A percentile compares a stretch with the other conserved stretches of the same genome.
Evolutionary conservation across 1,140 invertebrate genomes (phyloP).

Genomic region (Manduca sexta): DNA sequence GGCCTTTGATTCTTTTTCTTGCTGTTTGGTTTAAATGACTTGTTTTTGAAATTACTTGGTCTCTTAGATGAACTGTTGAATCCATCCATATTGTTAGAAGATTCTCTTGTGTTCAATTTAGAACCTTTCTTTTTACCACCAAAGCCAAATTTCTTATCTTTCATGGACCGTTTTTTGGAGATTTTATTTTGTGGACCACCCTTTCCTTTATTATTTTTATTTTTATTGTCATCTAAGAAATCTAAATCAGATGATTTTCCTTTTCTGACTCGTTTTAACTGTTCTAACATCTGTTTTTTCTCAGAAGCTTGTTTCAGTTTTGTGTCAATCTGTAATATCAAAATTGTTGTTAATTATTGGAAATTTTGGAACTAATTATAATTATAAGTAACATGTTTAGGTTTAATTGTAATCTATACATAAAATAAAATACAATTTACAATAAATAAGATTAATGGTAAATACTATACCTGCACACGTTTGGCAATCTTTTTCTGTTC

Average conservation of each 20-base stretch:
- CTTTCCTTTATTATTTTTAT: slow-evolving; percentile 67
- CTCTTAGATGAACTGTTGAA: slow-evolving; percentile 71
- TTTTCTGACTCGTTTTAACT: slow-evolving; percentile 90
- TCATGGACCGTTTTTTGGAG: slow-evolving; percentile 77
- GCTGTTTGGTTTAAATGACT: slow-evolving; percentile 48
- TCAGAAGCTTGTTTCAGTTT: slow-evolving; percentile 84
- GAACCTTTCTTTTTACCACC: slow-evolving; percentile 94
- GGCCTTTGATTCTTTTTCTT: slow-evolving; percentile 69
- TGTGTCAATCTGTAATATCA: slow-evolving; percentile 81
- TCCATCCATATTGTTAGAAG: slow-evolving; percentile 79
- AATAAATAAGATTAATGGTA: neutral
- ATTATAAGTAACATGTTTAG: slow-evolving; percentile 6
- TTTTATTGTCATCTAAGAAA: slow-evolving; percentile 87
- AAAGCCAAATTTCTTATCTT: slow-evolving; percentile 94
- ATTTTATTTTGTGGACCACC: slow-evolving; percentile 67
- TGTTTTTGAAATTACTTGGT: slow-evolving; percentile 50
- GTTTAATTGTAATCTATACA: neutral
- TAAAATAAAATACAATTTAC: neutral
- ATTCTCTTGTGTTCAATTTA: slow-evolving; percentile 92
- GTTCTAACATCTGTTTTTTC: slow-evolving; percentile 86
- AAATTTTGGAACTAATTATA: too few relatives aligned
- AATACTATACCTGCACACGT: slow-evolving; percentile 76
- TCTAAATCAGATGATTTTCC: slow-evolving; percentile 86
- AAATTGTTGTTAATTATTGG: neutral
- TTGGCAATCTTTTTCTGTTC: slow-evolving; percentile 95